Evolutionary conservation across 2,113 vertebrate species (phyloP).

Genomic region (Eonycteris spelaea): DNA sequence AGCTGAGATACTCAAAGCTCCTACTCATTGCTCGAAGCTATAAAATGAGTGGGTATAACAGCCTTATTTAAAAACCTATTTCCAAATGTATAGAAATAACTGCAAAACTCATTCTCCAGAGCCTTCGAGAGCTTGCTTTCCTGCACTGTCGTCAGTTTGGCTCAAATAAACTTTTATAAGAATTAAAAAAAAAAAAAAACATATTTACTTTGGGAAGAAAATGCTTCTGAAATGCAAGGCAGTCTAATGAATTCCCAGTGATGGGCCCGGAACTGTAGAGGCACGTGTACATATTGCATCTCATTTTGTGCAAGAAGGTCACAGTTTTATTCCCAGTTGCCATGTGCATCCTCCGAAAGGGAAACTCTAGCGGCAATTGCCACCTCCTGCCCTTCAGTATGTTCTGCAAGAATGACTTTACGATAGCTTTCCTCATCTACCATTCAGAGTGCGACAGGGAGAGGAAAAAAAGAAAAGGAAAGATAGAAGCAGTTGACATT

Average conservation of each 20-base stretch:
- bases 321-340: neutral
- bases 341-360: neutral
- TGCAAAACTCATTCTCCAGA: no score
- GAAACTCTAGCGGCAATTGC: neutral
- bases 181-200: neutral
- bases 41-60: neutral
- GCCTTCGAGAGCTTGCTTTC: no score
- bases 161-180: no score
- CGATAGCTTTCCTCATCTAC: neutral
- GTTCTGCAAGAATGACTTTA: neutral
- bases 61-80: neutral
- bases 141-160: no score
- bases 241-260: neutral
- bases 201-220: neutral
- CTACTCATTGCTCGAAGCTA: neutral
- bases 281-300: neutral
- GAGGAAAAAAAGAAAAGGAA: neutral
- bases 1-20: neutral
- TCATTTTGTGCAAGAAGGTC: neutral
- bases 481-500: neutral
- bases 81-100: neutral
- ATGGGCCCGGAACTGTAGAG: accelerated
- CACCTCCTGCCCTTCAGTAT: neutral
- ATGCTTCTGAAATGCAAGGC: neutral
- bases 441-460: neutral